A percentile compares a stretch with the other conserved stretches of the same genome.
These are phyloP conservation scores for Ctenosaura bakeri DNA, from an alignment of 2,797 vertebrate species.

Conservation along the genomic window DNA sequence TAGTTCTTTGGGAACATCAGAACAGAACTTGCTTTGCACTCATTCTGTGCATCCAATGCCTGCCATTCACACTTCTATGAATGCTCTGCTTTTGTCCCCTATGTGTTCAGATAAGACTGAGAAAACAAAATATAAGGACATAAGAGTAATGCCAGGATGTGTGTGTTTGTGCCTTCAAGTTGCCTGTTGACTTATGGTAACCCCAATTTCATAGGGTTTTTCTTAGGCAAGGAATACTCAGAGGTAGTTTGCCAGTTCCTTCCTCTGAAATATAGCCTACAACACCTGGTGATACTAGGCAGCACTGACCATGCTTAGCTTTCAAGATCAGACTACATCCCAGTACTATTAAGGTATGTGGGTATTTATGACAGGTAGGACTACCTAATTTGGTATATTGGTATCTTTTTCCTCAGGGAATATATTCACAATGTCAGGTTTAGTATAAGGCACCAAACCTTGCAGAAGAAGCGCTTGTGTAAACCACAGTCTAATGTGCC, in stretches of 20 bases:
- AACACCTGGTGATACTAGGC: too few relatives aligned
- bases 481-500: not conserved
- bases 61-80: not conserved
- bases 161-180: too few relatives aligned
- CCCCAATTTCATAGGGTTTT: too few relatives aligned
- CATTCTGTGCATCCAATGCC: not conserved
- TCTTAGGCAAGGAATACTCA: too few relatives aligned
- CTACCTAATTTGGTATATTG: not conserved
- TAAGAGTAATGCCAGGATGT: too few relatives aligned
- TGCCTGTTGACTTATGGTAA: too few relatives aligned
- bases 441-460: not conserved
- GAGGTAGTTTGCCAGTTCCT: too few relatives aligned
- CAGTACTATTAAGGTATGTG: too few relatives aligned
- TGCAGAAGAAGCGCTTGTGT: not conserved
- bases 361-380: too few relatives aligned
- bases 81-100: not conserved
- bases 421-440: not conserved
- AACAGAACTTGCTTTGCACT: not conserved
- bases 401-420: not conserved
- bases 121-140: not conserved
- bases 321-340: too few relatives aligned
- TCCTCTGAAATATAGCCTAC: too few relatives aligned
- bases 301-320: too few relatives aligned
- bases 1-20: not conserved
- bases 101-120: not conserved